Evolutionary conservation across 2,113 vertebrate genomes (phyloP).

Genomic region (Apodemus speciosus): DNA sequence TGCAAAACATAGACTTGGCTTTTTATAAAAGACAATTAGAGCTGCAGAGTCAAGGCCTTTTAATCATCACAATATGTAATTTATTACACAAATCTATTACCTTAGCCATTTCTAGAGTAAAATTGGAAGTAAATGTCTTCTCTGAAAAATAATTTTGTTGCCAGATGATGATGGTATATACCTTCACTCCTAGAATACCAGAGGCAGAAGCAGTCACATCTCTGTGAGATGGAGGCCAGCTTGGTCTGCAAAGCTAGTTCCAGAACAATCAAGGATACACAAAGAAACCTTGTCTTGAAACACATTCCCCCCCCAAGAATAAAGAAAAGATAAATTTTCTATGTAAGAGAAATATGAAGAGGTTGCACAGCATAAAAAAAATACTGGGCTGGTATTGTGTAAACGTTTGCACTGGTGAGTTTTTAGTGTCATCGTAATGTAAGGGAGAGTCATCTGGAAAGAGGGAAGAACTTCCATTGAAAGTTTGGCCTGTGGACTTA

Average conservation of each 20-base stretch:
- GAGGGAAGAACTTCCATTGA: not conserved
- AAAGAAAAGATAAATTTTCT: not conserved
- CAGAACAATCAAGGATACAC: not conserved
- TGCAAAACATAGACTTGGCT: too few relatives aligned
- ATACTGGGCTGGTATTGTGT: not conserved
- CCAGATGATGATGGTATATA: not conserved
- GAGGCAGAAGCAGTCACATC: not conserved
- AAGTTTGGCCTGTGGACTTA: not conserved
- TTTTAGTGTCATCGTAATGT: not conserved
- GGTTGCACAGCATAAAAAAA: not conserved
- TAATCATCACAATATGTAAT: conserved; percentile 32
- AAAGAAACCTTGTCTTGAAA: not conserved
- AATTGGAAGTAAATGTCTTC: not conserved
- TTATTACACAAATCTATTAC: conserved; percentile 18
- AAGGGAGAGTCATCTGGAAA: not conserved
- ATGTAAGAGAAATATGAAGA: not conserved
- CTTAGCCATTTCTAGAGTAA: not conserved
- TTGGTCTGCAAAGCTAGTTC: not conserved
- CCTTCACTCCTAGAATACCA: not conserved
- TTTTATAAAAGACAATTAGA: not conserved
- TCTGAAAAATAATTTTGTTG: not conserved
- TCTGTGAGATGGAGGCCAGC: not conserved
- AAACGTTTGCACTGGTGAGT: not conserved
- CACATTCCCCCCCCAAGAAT: not conserved
- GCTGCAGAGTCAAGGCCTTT: conserved; percentile 24